Percentiles rank a stretch among this genome's conserved stretches.
phyloP scores from a whole-genome alignment of 2,797 vertebrate genomes.

The Bovichtus variegatus region DNA sequence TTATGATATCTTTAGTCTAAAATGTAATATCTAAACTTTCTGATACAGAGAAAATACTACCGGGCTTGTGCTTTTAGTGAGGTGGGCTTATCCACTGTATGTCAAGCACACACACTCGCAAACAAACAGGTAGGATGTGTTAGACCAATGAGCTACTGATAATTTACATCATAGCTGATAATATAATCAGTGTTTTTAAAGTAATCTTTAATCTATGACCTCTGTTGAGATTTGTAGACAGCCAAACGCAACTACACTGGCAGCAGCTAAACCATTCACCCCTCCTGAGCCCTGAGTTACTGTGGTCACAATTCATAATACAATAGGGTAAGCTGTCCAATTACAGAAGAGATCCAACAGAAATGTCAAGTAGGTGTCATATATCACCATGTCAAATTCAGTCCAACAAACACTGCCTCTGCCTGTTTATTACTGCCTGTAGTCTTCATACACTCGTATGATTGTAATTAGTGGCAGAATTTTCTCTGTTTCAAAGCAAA shows the following conservation, averaged over 20 bases:
- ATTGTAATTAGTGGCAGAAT: not conserved
- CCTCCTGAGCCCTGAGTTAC: conserved; percentile 4
- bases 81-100: conserved; percentile 15
- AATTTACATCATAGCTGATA: conserved; percentile 27
- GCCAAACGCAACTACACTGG: conserved; percentile 2
- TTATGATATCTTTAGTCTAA: conserved; percentile 43
- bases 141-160: not conserved
- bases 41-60: conserved; percentile 22
- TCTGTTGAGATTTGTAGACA: conserved; percentile 30
- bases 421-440: too few relatives aligned
- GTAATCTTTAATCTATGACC: conserved; percentile 41
- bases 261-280: not conserved
- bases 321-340: conserved; percentile 22
- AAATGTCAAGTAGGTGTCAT: conserved; percentile 31
- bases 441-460: too few relatives aligned
- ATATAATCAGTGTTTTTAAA: conserved; percentile 4
- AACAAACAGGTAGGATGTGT: not conserved
- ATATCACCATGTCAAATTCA: conserved; percentile 4
- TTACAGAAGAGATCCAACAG: conserved; percentile 23
- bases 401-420: conserved; percentile 6
- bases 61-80: conserved; percentile 20
- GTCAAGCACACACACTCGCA: not conserved
- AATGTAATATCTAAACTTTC: conserved; percentile 30
- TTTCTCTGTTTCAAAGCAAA: not conserved
- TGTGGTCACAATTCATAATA: conserved; percentile 10